Conservation (phyloP, 2,888 invertebrate genomes). For the Masnerella sp. region DNA sequence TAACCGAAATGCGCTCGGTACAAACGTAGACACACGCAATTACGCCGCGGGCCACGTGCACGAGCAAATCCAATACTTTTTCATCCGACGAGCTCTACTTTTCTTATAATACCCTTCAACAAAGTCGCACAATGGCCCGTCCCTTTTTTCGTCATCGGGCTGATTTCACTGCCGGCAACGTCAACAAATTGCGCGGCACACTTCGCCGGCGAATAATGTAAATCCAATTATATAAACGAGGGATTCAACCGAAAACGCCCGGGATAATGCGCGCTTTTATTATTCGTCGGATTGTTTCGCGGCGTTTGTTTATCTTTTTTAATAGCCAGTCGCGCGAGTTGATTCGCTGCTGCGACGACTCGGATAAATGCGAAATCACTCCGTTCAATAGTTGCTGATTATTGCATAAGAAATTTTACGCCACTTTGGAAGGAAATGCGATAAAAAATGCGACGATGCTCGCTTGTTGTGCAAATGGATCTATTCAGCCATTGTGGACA, state of each 20-base stretch:
- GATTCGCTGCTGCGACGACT: too few species aligned
- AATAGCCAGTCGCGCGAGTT: background rate
- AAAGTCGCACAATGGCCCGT: slow-evolving; percentile 46
- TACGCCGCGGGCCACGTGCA: slow-evolving; percentile 42
- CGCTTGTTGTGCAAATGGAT: too few species aligned
- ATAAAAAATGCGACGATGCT: too few species aligned
- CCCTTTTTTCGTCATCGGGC: slow-evolving; percentile 31
- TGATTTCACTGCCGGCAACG: slow-evolving; percentile 35
- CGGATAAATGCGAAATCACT: background rate
- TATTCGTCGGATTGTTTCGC: background rate
- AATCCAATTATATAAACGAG: slow-evolving; percentile 24
- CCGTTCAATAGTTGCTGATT: background rate
- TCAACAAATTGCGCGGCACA: slow-evolving; percentile 27
- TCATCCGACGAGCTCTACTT: slow-evolving; percentile 54
- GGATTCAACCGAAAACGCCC: slow-evolving; percentile 11
- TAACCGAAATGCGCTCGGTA: slow-evolving; percentile 42
- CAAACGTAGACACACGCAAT: slow-evolving; percentile 43
- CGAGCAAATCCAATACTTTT: slow-evolving; percentile 58
- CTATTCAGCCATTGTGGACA: too few species aligned
- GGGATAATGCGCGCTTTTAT: slow-evolving; percentile 3
- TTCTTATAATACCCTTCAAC: slow-evolving; percentile 58
- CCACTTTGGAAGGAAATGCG: too few species aligned
- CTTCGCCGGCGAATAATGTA: slow-evolving; percentile 19
- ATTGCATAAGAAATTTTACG: background rate
- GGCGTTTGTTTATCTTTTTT: background rate